Percentiles rank a stretch among this genome's conserved stretches.
These are phyloP conservation scores for Oegoconia quadripuncta DNA, from an alignment of 2,888 invertebrate species.

Conservation along the genomic window DNA sequence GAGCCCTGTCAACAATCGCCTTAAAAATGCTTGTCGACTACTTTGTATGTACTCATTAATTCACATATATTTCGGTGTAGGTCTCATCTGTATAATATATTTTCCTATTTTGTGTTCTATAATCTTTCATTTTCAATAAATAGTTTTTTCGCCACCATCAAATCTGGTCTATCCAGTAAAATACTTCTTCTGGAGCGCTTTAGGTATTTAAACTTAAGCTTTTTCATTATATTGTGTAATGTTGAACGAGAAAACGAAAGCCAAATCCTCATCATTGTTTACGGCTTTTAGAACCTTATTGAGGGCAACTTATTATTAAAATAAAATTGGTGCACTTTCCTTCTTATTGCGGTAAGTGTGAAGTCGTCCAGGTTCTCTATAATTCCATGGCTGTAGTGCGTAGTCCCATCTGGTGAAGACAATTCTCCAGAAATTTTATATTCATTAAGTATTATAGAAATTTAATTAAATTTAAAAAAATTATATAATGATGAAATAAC, in stretches of 20 bases:
- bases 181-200: conserved; percentile 1
- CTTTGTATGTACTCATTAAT: conserved; percentile 10
- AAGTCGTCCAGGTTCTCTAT: conserved; percentile 1
- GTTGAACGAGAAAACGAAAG: background rate
- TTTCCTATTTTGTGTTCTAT: conserved; percentile 13
- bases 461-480: too few species aligned
- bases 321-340: conserved; percentile 2
- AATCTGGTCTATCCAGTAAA: conserved; percentile 14
- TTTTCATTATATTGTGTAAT: conserved; percentile 1
- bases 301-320: background rate
- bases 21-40: conserved; percentile 17
- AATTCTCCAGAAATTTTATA: too few species aligned
- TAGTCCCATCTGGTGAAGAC: too few species aligned
- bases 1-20: conserved; percentile 14
- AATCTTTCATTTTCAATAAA: conserved; percentile 15
- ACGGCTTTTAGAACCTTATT: background rate
- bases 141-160: conserved; percentile 14
- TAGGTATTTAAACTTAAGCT: conserved; percentile 1
- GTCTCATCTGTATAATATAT: conserved; percentile 18
- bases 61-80: conserved; percentile 11
- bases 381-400: too few species aligned
- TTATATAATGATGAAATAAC: too few species aligned
- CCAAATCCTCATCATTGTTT: conserved; percentile 1
- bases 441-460: too few species aligned
- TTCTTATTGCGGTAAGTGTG: background rate